Evolutionary conservation across 2,797 vertebrate genomes (phyloP).

Genomic region (Sebastes hubbsi): DNA sequence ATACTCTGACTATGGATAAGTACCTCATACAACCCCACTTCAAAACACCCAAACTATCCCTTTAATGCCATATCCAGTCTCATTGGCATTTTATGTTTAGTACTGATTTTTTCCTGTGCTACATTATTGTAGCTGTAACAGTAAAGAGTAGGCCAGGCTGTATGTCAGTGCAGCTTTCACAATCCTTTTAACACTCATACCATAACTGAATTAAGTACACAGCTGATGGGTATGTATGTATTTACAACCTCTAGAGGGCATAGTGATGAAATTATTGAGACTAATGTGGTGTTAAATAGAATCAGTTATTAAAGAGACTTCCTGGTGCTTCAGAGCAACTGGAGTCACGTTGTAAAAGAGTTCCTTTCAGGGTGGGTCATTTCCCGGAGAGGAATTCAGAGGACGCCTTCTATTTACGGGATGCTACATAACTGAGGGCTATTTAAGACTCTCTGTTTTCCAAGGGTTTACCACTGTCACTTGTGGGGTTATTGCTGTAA

Average conservation of each 20-base stretch:
- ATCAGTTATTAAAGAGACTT: neutral
- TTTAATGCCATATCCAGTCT: too few relatives aligned
- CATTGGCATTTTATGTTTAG: neutral
- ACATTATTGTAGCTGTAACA: neutral
- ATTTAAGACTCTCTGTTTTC: neutral
- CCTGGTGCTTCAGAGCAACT: neutral
- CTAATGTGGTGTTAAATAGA: constrained; percentile 1
- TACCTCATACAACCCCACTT: too few relatives aligned
- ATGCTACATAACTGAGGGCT: neutral
- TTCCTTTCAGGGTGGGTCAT: neutral
- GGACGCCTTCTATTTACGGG: neutral
- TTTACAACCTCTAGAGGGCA: neutral
- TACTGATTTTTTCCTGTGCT: neutral
- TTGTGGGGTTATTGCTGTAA: neutral
- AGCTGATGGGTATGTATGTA: neutral
- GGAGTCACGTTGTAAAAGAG: neutral
- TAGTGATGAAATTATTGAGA: neutral
- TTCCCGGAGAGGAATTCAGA: neutral
- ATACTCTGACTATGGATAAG: too few relatives aligned
- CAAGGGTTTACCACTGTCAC: neutral
- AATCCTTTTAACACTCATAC: neutral
- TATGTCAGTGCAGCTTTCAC: neutral
- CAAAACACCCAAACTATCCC: accelerated
- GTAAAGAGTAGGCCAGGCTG: neutral
- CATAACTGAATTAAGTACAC: neutral